Evolutionary conservation across 2,888 invertebrate species (phyloP).

Genomic region (Atethmia centrago): DNA sequence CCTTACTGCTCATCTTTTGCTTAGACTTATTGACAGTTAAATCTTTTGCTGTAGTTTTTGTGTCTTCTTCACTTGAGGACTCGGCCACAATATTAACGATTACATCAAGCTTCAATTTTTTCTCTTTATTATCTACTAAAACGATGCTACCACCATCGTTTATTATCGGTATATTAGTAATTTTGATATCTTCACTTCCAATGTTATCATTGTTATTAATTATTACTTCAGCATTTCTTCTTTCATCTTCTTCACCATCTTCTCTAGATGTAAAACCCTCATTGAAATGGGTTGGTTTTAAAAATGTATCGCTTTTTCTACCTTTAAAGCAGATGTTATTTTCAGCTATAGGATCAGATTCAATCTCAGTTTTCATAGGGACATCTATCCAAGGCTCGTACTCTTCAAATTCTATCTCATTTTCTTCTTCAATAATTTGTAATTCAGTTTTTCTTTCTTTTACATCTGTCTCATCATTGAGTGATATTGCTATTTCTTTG

Average conservation of each 20-base stretch:
- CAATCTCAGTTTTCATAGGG: slow-evolving; percentile 12
- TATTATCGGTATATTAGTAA: no score
- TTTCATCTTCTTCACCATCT: background rate
- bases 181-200: background rate
- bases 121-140: background rate
- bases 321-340: background rate
- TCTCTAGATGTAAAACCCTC: background rate
- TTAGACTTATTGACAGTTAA: background rate
- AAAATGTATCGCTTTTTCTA: background rate
- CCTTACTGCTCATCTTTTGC: no score
- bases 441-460: background rate
- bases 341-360: slow-evolving; percentile 23
- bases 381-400: slow-evolving; percentile 20
- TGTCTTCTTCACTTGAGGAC: slow-evolving; percentile 11
- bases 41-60: background rate
- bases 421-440: background rate
- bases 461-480: no score
- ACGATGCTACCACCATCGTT: background rate
- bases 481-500: background rate
- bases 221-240: background rate
- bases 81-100: background rate
- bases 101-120: background rate
- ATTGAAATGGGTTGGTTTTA: background rate
- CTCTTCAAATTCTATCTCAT: background rate
- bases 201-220: background rate